phyloP scores from a whole-genome alignment of 2,113 vertebrate species.

The Onychostoma macrolepis region DNA sequence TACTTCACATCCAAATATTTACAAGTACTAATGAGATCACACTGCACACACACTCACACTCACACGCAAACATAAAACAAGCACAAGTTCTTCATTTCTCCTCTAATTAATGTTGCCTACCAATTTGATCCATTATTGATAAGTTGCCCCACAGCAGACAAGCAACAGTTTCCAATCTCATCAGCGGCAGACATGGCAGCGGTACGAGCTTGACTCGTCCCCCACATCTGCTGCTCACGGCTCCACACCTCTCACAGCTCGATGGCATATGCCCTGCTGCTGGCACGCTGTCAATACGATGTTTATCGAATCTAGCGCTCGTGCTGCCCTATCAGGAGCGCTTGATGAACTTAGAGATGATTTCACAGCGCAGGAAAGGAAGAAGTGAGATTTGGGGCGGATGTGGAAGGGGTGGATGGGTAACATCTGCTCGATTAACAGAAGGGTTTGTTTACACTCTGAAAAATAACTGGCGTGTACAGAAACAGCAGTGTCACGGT shows the following conservation, averaged over 20 bases:
- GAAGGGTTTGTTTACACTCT: slow-evolving; percentile 27
- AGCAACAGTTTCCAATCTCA: slow-evolving; percentile 39
- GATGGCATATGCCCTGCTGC: background rate
- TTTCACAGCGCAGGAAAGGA: background rate
- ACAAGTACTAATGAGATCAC: slow-evolving; percentile 1
- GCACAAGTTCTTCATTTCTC: slow-evolving; percentile 65
- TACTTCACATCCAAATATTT: background rate
- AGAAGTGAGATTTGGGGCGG: background rate
- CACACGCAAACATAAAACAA: slow-evolving; percentile 47
- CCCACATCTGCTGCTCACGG: slow-evolving; percentile 26
- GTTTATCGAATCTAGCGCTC: slow-evolving; percentile 37
- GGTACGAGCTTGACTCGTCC: background rate
- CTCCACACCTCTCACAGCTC: slow-evolving; percentile 1
- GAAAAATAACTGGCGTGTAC: background rate
- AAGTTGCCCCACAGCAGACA: slow-evolving; percentile 43
- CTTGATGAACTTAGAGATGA: slow-evolving; percentile 23
- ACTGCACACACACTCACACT: slow-evolving; percentile 25
- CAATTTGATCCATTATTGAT: slow-evolving; percentile 71
- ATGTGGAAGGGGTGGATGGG: background rate
- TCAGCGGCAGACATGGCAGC: slow-evolving; percentile 10
- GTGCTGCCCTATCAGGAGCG: slow-evolving; percentile 23
- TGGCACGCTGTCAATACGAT: slow-evolving; percentile 17
- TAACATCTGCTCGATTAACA: slow-evolving; percentile 35
- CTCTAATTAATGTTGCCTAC: slow-evolving; percentile 66
- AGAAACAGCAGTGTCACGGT: background rate